Evolutionary conservation across 2,113 vertebrate species (phyloP), one percentile per base, ranked within the genome.

Genomic region (Thunnus maccoyii): DNA sequence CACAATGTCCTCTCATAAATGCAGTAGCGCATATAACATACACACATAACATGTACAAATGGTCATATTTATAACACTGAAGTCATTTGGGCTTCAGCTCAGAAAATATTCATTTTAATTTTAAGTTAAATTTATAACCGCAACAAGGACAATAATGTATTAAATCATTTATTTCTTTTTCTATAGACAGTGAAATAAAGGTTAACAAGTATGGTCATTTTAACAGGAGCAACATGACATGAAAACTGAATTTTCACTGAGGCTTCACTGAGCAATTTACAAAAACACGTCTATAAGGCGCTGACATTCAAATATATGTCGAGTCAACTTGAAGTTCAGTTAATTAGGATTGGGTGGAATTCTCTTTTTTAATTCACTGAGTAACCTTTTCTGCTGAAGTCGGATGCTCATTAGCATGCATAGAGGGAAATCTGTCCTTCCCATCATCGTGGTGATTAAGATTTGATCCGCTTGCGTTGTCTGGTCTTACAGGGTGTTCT

Each of bases 381-480:
- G 54, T 66, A 86, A 85, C 22, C 79, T 85, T 77, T 71, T 72
- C 77, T 69, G 20, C 54, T 16, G 61, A 30, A 55, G 47, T 25
- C 18, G 12, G 68, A 58, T 44, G 2, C 82, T 89, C 46, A 91
- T 91, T 76, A 77, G 55, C 66, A 89, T 90, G 72, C 76, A 72
- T 0, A 48, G 72, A 72, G 14, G n/a, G 66, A 54, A 64, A 70
- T 61, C 52, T 63, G 77, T 67, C 57, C 72, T 77, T 68, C 52
- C 25, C 73, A 75, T 82, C 81, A 76, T 68, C 0, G 11, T n/a
- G 48, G 55, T 77, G 71, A 88, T 90, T 89, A 83, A 52, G 68
- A 86, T 86, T 76, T 81, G 69, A 86, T 88, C 74, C 5, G 51
- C 47, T 73, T 52, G 32, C 71, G 67, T 86, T 44, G 62, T 46